phyloP scores from a whole-genome alignment of 2,888 invertebrate species.

The Elmis aenea region DNA sequence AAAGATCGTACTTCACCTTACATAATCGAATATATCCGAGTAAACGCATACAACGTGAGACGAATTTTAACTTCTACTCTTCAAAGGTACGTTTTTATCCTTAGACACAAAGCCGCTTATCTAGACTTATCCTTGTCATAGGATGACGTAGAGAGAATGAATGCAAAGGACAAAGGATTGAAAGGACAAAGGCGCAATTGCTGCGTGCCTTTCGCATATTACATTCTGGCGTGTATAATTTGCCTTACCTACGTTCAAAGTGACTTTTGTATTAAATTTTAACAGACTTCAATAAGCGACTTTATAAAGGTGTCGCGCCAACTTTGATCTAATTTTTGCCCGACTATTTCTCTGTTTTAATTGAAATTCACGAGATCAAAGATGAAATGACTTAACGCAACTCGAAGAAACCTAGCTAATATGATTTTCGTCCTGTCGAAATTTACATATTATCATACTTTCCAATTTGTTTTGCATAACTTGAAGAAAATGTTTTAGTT shows the following conservation, averaged over 20 bases:
- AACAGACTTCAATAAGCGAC: conserved; percentile 25
- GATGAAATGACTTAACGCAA: conserved; percentile 1
- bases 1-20: too few species aligned
- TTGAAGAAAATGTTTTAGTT: too few species aligned
- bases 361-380: conserved; percentile 27
- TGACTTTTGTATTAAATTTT: conserved; percentile 27
- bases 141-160: too few species aligned
- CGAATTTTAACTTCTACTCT: too few species aligned
- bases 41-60: too few species aligned
- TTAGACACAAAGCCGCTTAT: too few species aligned
- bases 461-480: not conserved
- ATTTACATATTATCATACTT: not conserved
- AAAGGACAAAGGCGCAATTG: conserved; percentile 24
- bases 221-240: conserved; percentile 22
- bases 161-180: conserved; percentile 24
- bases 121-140: too few species aligned
- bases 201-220: conserved; percentile 21
- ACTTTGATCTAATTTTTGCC: conserved; percentile 25
- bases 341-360: conserved; percentile 26
- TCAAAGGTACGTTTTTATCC: too few species aligned
- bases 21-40: too few species aligned
- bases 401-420: not conserved
- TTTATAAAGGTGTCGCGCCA: conserved; percentile 25
- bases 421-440: not conserved
- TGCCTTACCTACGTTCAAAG: conserved; percentile 22